Base-by-base conservation (phyloP, 2,888 invertebrate genomes). In the Dendrolimus pini region DNA sequence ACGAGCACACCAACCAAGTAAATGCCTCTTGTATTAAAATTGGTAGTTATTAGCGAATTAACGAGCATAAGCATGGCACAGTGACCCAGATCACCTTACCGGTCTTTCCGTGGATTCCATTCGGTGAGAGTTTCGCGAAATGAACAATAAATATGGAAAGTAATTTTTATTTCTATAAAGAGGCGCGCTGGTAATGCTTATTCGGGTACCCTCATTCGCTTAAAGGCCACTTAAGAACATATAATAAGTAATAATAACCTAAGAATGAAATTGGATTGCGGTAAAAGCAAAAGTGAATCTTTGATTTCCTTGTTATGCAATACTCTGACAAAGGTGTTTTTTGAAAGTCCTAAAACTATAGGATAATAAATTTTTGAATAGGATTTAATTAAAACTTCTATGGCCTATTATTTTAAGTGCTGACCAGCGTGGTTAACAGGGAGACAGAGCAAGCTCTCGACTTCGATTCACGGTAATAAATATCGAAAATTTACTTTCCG, bases 61-160 rank as follows among this genome's bases (percentile, higher is more conserved):
- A 61, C 64, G 63, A 70, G 69, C 71, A 74, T 71, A 74, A 73
- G 72, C 58, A 65, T 65, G 84, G 68, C 79, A 83, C 74, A 69
- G 65, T 83, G 73, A 83, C 86, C 83, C 70, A 80, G 77, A 71
- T 78, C 47, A 47, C 47, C 47, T 47, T 47, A 47, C 69, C 58
- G 58, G 64, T 64, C 65, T 60, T 70, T 71, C 65, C 64, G 69
- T 71, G 68, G 66, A 72, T 71, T 70, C 77, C 78, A 63, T 60
- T 67, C 66, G 75, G 84, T 75, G 83, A 85, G 85, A 85, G 83
- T 80, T 73, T 70, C 68, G 71, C 70, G 68, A 69, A 76, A 78
- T 71, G 72, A 73, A 74, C 80, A 75, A 81, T 82, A 80, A 83
- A 83, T 79, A 81, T 83, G 83, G 81, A 81, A 84, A 85, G 83